A percentile compares a stretch with the other conserved stretches of the same genome.
Conservation (phyloP, 1,140 invertebrate species). For the Batillaria attramentaria region DNA sequence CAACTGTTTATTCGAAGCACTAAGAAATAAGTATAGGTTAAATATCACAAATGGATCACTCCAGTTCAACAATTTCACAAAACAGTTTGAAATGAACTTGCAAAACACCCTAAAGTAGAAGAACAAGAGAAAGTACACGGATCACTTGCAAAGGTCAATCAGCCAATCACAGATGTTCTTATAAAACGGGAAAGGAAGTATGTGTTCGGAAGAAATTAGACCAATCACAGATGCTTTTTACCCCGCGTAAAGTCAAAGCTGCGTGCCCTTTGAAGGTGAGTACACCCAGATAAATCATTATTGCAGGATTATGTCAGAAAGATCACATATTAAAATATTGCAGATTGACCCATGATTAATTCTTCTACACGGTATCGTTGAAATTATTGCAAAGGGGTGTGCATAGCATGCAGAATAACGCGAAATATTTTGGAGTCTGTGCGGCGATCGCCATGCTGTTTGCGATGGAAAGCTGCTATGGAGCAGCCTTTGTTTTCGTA, state of each 20-base stretch:
- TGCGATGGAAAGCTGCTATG: slow-evolving; percentile 22
- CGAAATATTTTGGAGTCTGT: neutral
- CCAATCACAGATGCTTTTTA: slow-evolving; percentile 58
- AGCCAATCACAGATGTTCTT: slow-evolving; percentile 25
- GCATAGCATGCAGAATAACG: neutral
- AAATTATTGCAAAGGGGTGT: neutral
- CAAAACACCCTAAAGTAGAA: no score
- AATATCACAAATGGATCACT: no score
- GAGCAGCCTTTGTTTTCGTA: slow-evolving; percentile 29
- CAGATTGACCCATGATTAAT: neutral
- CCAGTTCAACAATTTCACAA: no score
- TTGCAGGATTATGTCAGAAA: no score
- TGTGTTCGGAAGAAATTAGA: slow-evolving; percentile 9
- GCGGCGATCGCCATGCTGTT: slow-evolving; percentile 20
- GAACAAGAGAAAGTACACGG: no score
- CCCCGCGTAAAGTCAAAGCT: slow-evolving; percentile 61
- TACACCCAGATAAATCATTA: slow-evolving; percentile 47
- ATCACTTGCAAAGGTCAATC: no score
- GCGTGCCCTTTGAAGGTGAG: slow-evolving; percentile 60
- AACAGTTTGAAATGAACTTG: no score
- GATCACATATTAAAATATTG: no score
- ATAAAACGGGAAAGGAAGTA: slow-evolving; percentile 21
- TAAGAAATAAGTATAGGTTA: no score
- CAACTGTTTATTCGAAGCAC: no score
- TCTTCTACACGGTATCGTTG: neutral